A percentile compares a stretch with the other conserved stretches of the same genome.
Conservation (phyloP, 2,797 vertebrate species). For the Sebastolobus alascanus region DNA sequence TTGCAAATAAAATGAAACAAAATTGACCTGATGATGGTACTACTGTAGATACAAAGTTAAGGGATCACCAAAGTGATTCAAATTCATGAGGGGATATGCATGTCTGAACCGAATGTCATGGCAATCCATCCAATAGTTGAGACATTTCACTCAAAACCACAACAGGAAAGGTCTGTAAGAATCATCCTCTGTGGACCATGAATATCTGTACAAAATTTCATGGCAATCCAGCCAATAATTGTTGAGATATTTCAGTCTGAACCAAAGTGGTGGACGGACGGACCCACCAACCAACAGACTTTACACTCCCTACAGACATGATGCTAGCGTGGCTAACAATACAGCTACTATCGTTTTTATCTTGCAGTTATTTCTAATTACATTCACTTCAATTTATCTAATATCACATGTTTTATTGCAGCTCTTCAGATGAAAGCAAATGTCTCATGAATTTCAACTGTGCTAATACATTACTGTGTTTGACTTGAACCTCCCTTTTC, state of each 20-base stretch:
- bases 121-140: too few species aligned
- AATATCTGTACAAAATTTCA: not conserved
- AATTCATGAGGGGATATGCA: not conserved
- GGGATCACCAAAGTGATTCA: not conserved
- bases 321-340: too few species aligned
- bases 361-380: not conserved
- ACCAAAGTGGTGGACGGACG: not conserved
- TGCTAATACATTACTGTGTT: constrained; percentile 1
- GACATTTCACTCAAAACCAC: too few species aligned
- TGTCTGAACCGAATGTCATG: too few species aligned
- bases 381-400: not conserved
- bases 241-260: not conserved
- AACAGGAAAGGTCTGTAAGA: too few species aligned
- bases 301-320: too few species aligned
- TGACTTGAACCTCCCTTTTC: constrained; percentile 14
- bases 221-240: too few species aligned
- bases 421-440: constrained; percentile 2
- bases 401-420: not conserved
- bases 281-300: not conserved
- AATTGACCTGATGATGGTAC: not conserved
- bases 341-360: not conserved
- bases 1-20: not conserved
- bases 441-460: constrained; percentile 10
- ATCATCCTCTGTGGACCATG: not conserved
- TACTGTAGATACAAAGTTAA: not conserved